Evolutionary conservation across 2,113 vertebrate genomes (phyloP).

Genomic region (Microtus oregoni): DNA sequence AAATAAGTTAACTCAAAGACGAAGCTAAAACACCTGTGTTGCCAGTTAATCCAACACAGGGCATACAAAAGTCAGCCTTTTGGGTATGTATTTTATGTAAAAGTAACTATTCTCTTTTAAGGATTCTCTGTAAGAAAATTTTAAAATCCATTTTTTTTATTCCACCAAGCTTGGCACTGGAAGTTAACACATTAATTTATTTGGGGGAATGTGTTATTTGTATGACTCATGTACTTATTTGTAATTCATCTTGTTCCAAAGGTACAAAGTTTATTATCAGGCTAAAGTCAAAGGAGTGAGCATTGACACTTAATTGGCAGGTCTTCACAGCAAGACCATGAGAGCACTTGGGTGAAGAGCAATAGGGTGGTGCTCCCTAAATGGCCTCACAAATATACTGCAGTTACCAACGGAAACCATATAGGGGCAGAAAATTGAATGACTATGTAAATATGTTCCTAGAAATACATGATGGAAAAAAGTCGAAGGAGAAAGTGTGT

Average conservation of each 20-base stretch:
- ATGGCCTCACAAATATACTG: background rate
- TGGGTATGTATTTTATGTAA: no score
- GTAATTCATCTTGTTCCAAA: background rate
- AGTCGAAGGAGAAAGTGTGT: background rate
- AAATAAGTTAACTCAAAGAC: background rate
- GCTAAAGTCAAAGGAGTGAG: background rate
- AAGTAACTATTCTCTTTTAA: no score
- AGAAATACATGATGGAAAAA: background rate
- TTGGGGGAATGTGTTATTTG: background rate
- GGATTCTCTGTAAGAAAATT: no score
- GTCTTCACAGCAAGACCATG: background rate
- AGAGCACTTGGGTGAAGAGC: background rate
- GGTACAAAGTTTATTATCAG: background rate
- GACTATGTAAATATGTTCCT: background rate
- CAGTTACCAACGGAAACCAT: background rate
- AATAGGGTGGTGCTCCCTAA: background rate
- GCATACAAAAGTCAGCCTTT: no score
- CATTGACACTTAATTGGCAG: background rate
- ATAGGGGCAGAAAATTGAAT: background rate
- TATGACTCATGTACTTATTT: conserved; percentile 7
- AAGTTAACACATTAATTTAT: background rate
- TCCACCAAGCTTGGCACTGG: background rate
- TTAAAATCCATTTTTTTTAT: no score
- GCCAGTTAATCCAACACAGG: background rate
- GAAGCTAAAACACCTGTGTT: background rate